Evolutionary conservation across 30 jellyfish, hydroid and myxozoan species (phyloP), one percentile per base, ranked within the genome.

Genomic region (Sanderia malayensis): DNA sequence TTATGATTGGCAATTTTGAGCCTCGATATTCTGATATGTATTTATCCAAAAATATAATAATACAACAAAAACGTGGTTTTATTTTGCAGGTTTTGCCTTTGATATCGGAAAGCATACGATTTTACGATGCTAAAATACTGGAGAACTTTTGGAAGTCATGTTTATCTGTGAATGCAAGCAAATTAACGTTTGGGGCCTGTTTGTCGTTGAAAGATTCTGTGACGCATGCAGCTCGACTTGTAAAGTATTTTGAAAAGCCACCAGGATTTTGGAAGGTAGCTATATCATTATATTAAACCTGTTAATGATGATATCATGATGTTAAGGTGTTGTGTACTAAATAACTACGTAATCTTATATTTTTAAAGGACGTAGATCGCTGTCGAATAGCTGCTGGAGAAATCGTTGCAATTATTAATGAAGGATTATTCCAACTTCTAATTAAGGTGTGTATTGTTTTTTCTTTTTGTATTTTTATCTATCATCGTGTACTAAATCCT

Each of bases 231-330:
- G 76, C 86, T 9, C 58, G 37, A 32, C 64, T 74, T 19, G 76
- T 58, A 28, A 58, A 59, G 58, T 74, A 61, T 44, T 58, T 74
- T 20, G 86, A 74, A 30, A 61, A 74, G 58, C 86, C 76, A 3
- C 76, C 86, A 4, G 76, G 69, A 23, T 74, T 61, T 74, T 61
- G 76, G 77, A 74, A 61, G 49, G 86, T 74, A n/a, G 68, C 10
- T 55, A 9, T 4, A 4, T 18, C 8, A 18, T 6, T 24, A 8
- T 29, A 17, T 18, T 25, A 18, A 27, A 0, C 1, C 11, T 27
- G 29, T 19, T 8, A 0, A 4, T 0, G 4, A 0, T 25, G 0
- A 0, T 19, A 31, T 68, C 26, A 3, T 68, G 27, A 4, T 37
- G 13, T 21, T 17, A 19, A 6, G 7, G 0, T 7, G 13, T 23